Evolutionary conservation across 2,888 invertebrate genomes (phyloP).

Genomic region (Lasioglossum pauxillum): DNA sequence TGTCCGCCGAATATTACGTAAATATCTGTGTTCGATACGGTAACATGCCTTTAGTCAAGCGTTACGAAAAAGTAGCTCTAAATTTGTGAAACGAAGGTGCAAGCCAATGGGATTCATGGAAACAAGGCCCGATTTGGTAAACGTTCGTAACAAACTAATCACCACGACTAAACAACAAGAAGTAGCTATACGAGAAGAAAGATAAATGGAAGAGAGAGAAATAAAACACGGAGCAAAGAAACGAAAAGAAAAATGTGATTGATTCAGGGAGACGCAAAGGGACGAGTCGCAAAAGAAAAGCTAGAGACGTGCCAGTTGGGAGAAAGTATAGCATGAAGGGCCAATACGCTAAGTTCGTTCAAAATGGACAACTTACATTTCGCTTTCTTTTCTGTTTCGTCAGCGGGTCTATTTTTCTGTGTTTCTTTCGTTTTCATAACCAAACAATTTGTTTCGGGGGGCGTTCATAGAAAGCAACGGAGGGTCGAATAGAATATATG

Average conservation of each 20-base stretch:
- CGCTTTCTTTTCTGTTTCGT: conserved; percentile 79
- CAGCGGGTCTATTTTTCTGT: conserved; percentile 71
- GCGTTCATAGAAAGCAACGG: conserved; percentile 31
- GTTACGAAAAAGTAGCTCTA: not conserved
- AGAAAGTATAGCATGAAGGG: conserved; percentile 84
- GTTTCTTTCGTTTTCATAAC: conserved; percentile 57
- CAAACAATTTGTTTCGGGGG: conserved; percentile 45
- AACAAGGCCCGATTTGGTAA: conserved; percentile 29
- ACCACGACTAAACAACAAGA: conserved; percentile 50
- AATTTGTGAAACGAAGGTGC: conserved; percentile 39
- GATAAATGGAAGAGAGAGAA: not conserved
- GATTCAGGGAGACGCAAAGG: conserved; percentile 62
- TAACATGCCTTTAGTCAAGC: conserved; percentile 16
- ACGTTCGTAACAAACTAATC: conserved; percentile 38
- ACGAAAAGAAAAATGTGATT: conserved; percentile 38
- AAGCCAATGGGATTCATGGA: not conserved
- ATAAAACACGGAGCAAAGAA: not conserved
- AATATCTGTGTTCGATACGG: conserved; percentile 1
- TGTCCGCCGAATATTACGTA: not conserved
- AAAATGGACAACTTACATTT: conserved; percentile 83
- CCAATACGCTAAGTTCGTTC: conserved; percentile 81
- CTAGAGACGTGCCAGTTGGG: conserved; percentile 86
- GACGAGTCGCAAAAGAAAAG: conserved; percentile 77
- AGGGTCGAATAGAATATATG: conserved; percentile 36
- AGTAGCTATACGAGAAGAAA: conserved; percentile 23